Base-by-base conservation (phyloP, 2,113 vertebrate genomes). In the Stegastes partitus region DNA sequence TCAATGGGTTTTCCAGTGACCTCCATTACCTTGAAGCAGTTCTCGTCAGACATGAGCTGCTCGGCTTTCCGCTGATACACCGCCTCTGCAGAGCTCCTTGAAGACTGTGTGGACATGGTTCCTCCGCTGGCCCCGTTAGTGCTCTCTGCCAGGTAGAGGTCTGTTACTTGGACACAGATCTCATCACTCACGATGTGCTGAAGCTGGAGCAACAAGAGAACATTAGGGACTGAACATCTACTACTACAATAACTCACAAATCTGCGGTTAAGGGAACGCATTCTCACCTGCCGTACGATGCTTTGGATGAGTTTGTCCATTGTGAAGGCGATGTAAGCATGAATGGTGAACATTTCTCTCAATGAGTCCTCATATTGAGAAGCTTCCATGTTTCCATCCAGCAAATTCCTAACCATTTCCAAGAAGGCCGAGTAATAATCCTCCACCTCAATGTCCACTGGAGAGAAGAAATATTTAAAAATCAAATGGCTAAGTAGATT, bases 281-380 rank as follows among this genome's bases (percentile, higher is more conserved):
- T 0, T 58, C 91, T 75, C 77, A 98, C 98, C 98, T 99, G 98
- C 80, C 98, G 93, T 57, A 99, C 98, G 3, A 99, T 99, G 93
- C 97, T 99, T 93, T 99, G 98, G 92, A 99, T 97, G 78, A 99
- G 95, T 82, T 99, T 99, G 95, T 99, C 98, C 98, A 99, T 99
- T 26, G 98, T 99, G 82, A 99, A 99, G 91, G 96, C 98, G 5
- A 94, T 97, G 94, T 97, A 99, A 81, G 98, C 98, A 0, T 99
- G 98, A 75, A 99, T 99, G 81, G 98, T 99, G 95, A 99, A 99
- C 98, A 99, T 99, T 81, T 99, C 98, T 0, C 98, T 95, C 86
- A 99, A 89, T 0, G 97, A 98, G 74, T 99, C 98, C 84, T 99
- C 98, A 0, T 99, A 99, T 70, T 99, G 97, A 0, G 97, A 97